Evolutionary conservation across 2,113 vertebrate species (phyloP).

Genomic region (Gulo gulo): DNA sequence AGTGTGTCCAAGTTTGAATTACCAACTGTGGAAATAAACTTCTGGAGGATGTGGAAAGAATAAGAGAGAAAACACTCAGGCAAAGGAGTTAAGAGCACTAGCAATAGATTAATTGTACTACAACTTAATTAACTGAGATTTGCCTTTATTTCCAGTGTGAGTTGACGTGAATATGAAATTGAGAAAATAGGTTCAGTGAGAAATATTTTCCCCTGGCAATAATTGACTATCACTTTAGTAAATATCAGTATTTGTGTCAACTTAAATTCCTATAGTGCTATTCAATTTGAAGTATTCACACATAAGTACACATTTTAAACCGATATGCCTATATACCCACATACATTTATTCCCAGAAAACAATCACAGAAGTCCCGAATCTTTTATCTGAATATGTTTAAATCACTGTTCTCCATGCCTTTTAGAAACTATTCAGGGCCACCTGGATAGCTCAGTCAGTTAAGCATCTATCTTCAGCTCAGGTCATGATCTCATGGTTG

Average conservation of each 20-base stretch:
- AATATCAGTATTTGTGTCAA: background rate
- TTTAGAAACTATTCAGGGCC: background rate
- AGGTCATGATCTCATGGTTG: background rate
- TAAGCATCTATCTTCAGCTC: background rate
- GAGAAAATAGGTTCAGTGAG: background rate
- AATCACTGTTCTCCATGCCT: background rate
- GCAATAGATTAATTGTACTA: background rate
- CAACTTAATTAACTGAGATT: background rate
- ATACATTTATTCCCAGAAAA: background rate
- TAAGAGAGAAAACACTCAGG: background rate
- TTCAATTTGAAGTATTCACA: background rate
- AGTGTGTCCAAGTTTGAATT: constrained; percentile 4
- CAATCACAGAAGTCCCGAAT: background rate
- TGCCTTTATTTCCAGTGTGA: background rate
- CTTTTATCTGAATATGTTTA: background rate
- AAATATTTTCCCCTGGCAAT: background rate
- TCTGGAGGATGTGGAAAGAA: background rate
- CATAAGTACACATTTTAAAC: background rate
- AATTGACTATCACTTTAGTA: background rate
- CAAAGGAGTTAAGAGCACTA: background rate
- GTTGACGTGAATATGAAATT: constrained; percentile 22
- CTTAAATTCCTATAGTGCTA: background rate
- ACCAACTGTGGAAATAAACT: background rate
- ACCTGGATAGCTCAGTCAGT: background rate
- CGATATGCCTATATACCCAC: background rate